Evolutionary conservation across 1,140 invertebrate species (phyloP), one percentile per base, ranked within the genome.

Genomic region (Elymnias hypermnestra): DNA sequence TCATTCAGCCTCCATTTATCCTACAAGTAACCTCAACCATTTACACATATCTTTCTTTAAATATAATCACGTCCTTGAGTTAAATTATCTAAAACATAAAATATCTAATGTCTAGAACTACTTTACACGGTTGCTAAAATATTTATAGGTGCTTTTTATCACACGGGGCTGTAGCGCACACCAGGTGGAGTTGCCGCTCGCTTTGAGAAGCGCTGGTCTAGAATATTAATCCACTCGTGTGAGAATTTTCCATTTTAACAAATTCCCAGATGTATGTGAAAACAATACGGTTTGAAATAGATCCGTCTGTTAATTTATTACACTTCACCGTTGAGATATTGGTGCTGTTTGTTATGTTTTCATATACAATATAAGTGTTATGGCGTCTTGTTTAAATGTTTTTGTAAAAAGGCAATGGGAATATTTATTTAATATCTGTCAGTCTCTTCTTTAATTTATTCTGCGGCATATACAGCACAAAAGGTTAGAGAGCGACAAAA

Each of bases 221-320:
- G 29, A 33, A 33, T 33, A 33, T 15, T 36, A 36, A 36, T 36
- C 19, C 7, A n/a, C 12, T 36, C 17, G 33, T 12, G 31, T 35
- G 33, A 15, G 14, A 15, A 14, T 36, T 36, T 36, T 36, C 33
- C 17, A 9, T 36, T 36, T 21, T 8, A 18, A 36, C 33, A 18
- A 36, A 36, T 19, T 21, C 33, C 33, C 33, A 36, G 18, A 14
- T 7, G 17, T 36, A 8, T 14, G 15, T 10, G 15, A 15, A 36
- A 36, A 36, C 33, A 36, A 36, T 36, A 36, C 33, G 17, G 17
- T 36, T 19, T 15, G 17, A 36, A 36, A 36, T 9, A 15, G 2
- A 12, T 33, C 12, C 10, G 13, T 9, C 6, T 0, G 17, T 10
- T 14, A 18, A 36, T 19, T 36, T 6, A 36, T 19, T 17, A 19